Conservation (phyloP, 2,797 vertebrate species). For the Coregonus sp. region DNA sequence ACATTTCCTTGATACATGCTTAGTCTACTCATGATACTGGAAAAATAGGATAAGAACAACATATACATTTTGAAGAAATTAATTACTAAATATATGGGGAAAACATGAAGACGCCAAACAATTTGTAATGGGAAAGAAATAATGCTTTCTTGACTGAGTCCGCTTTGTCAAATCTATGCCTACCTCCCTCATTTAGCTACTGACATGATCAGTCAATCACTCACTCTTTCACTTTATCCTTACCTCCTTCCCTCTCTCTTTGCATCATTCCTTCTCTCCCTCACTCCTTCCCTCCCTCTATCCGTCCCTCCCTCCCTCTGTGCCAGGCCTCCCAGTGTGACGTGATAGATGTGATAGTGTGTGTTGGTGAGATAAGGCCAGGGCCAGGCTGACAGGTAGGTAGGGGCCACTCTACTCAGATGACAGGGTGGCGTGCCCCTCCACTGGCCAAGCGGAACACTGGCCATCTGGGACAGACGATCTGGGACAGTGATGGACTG, state of each 20-base stretch:
- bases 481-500: conserved; percentile 68
- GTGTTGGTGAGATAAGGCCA: conserved; percentile 24
- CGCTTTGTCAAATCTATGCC: too few species aligned
- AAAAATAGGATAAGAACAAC: neutral
- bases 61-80: too few species aligned
- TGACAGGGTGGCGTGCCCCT: conserved; percentile 54
- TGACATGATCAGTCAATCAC: neutral
- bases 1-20: neutral
- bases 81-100: too few species aligned
- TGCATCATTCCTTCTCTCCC: neutral
- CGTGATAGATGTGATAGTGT: conserved; percentile 26
- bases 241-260: neutral
- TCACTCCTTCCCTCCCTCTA: neutral
- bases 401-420: conserved; percentile 40
- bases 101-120: too few species aligned
- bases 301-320: neutral
- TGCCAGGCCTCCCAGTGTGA: neutral
- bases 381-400: conserved; percentile 21
- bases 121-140: too few species aligned
- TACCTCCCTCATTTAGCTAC: neutral
- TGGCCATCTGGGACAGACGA: conserved; percentile 72
- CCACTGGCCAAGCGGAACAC: conserved; percentile 71
- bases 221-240: neutral
- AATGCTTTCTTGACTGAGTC: too few species aligned
- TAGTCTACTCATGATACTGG: neutral